phyloP scores from a whole-genome alignment of 1,140 invertebrate genomes.

The Chrysomallon squamiferum region DNA sequence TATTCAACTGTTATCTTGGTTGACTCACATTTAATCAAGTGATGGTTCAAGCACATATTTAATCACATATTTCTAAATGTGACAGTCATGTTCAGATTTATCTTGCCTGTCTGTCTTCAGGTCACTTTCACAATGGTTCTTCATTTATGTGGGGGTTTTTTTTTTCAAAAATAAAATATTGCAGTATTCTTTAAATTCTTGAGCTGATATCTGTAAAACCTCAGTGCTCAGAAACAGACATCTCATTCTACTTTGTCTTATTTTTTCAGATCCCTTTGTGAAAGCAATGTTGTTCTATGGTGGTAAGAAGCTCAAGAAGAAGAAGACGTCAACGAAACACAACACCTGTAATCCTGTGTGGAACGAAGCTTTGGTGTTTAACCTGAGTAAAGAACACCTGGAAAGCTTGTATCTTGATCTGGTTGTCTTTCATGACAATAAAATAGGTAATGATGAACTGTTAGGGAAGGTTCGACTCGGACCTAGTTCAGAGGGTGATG shows the following conservation, averaged over 20 bases:
- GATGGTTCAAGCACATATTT: too few relatives aligned
- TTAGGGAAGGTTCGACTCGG: constrained; percentile 50
- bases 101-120: too few relatives aligned
- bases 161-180: too few relatives aligned
- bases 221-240: too few relatives aligned
- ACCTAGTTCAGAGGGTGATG: constrained; percentile 43
- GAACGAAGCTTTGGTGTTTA: constrained; percentile 58
- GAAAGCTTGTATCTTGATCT: constrained; percentile 47
- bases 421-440: constrained; percentile 55
- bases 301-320: constrained; percentile 65
- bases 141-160: too few relatives aligned
- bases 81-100: too few relatives aligned
- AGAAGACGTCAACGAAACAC: constrained; percentile 54
- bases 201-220: too few relatives aligned
- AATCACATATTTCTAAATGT: too few relatives aligned
- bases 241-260: not conserved
- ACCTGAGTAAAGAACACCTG: constrained; percentile 57
- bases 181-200: too few relatives aligned
- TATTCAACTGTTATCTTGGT: too few relatives aligned
- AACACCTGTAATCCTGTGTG: constrained; percentile 42
- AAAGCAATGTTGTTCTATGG: constrained; percentile 66
- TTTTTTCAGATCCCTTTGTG: constrained; percentile 65
- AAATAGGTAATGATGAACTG: constrained; percentile 55
- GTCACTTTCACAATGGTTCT: too few relatives aligned
- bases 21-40: too few relatives aligned